A percentile compares a stretch with the other conserved stretches of the same genome.
These are phyloP conservation scores for Sebastes taczanowskii DNA, from an alignment of 2,797 vertebrate genomes.

Conservation along the genomic window DNA sequence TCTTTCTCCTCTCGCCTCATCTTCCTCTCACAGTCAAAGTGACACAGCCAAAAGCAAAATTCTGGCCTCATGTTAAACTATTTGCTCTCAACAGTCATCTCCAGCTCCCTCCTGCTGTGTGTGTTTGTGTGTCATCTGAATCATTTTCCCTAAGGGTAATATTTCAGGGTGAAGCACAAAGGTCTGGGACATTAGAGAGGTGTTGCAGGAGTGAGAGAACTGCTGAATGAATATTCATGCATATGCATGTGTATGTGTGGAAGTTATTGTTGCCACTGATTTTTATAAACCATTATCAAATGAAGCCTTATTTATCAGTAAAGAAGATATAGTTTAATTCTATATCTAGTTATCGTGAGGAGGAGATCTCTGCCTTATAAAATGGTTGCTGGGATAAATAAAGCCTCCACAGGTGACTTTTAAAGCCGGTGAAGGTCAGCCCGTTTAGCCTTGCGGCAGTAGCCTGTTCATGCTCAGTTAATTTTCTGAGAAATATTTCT, in stretches of 20 bases:
- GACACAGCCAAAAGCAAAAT: constrained; percentile 50
- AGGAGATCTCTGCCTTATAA: not conserved
- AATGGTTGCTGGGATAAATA: constrained; percentile 11
- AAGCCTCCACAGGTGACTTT: constrained; percentile 30
- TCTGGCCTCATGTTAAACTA: constrained; percentile 47
- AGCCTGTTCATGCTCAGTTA: constrained; percentile 39
- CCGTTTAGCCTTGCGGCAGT: constrained; percentile 13
- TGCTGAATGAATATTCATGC: not conserved
- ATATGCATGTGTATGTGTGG: not conserved
- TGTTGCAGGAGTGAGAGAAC: not conserved
- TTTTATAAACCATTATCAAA: not conserved
- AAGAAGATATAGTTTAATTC: not conserved
- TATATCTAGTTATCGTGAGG: not conserved
- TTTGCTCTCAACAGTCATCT: constrained; percentile 47
- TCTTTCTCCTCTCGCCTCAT: not conserved
- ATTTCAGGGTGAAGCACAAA: constrained; percentile 44
- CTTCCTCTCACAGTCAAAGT: constrained; percentile 2
- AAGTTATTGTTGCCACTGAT: not conserved
- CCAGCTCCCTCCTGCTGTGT: constrained; percentile 27
- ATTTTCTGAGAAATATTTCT: constrained; percentile 39
- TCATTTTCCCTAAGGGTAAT: constrained; percentile 35
- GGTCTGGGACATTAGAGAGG: constrained; percentile 19
- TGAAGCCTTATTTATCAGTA: not conserved
- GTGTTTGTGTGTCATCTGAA: constrained; percentile 41
- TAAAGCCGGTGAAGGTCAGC: constrained; percentile 35